Percentiles rank a stretch among this genome's conserved stretches.
phyloP scores from a whole-genome alignment of 1,140 invertebrate genomes.

The Rhopalosiphum padi region DNA sequence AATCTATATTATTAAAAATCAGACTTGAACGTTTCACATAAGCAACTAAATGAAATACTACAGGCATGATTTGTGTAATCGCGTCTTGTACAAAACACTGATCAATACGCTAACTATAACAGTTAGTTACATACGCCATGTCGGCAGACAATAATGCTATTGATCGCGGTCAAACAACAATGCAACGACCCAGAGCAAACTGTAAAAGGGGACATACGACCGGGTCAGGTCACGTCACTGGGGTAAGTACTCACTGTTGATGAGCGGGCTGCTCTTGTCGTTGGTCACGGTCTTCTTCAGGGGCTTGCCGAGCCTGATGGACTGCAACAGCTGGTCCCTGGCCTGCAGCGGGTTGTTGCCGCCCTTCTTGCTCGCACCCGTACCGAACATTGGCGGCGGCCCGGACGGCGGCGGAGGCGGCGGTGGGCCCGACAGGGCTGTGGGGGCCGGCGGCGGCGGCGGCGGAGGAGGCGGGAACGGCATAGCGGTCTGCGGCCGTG shows the following conservation, averaged over 20 bases:
- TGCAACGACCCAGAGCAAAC: background rate
- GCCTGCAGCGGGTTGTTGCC: constrained; percentile 66
- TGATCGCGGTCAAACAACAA: background rate
- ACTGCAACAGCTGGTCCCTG: constrained; percentile 75
- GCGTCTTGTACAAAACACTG: background rate
- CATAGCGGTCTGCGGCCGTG: background rate
- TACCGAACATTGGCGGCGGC: constrained; percentile 68
- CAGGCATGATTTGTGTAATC: background rate
- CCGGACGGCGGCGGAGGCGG: constrained; percentile 68
- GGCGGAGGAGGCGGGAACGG: constrained; percentile 51
- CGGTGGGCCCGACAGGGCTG: constrained; percentile 44
- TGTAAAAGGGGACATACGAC: background rate
- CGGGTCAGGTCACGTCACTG: background rate
- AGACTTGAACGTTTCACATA: constrained; percentile 36
- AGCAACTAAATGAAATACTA: constrained; percentile 18
- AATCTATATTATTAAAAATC: constrained; percentile 54
- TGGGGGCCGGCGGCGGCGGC: constrained; percentile 51
- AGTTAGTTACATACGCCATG: background rate
- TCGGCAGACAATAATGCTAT: background rate
- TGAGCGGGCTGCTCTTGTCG: constrained; percentile 83
- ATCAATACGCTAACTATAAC: background rate
- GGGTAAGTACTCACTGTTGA: constrained; percentile 69
- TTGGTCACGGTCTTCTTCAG: constrained; percentile 88
- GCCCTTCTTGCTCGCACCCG: constrained; percentile 63
- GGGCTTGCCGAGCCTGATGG: constrained; percentile 80